Percentiles rank a stretch among this genome's conserved stretches.
Conservation (phyloP, 2,888 invertebrate species). For the Tholera decimalis region DNA sequence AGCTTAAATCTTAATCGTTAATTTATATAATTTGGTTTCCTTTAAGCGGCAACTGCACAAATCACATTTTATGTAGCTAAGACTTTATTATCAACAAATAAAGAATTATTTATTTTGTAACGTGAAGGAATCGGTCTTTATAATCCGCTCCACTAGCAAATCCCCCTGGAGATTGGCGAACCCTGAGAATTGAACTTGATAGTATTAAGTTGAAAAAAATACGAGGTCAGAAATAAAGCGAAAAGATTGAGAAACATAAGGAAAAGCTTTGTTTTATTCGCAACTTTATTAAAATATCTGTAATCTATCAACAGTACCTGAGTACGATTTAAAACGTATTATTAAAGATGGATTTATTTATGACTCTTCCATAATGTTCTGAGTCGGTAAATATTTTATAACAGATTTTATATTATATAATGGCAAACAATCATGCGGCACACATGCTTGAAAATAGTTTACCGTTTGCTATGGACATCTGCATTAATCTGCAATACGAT, state of each 20-base stretch:
- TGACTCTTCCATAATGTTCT: background rate
- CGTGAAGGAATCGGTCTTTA: constrained; percentile 9
- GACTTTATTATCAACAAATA: background rate
- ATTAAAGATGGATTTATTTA: constrained; percentile 28
- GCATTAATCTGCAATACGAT: background rate
- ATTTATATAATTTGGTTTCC: background rate
- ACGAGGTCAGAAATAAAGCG: constrained; percentile 10
- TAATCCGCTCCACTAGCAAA: constrained; percentile 28
- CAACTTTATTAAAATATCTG: background rate
- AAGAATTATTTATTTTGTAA: constrained; percentile 6
- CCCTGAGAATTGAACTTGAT: constrained; percentile 29
- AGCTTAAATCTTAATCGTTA: no score
- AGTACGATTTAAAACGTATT: background rate
- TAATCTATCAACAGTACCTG: constrained; percentile 2
- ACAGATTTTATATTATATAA: background rate
- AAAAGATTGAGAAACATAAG: constrained; percentile 6
- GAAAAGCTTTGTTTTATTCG: constrained; percentile 9
- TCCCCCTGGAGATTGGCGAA: constrained; percentile 21
- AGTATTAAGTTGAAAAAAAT: constrained; percentile 30
- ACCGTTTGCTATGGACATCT: background rate
- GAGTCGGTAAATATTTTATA: no score
- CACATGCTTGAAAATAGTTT: background rate
- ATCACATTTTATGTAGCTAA: background rate
- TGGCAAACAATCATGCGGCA: background rate
- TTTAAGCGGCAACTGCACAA: background rate